These are phyloP conservation scores for Riparia riparia DNA, from an alignment of 2,113 vertebrate genomes.

Conservation along the genomic window DNA sequence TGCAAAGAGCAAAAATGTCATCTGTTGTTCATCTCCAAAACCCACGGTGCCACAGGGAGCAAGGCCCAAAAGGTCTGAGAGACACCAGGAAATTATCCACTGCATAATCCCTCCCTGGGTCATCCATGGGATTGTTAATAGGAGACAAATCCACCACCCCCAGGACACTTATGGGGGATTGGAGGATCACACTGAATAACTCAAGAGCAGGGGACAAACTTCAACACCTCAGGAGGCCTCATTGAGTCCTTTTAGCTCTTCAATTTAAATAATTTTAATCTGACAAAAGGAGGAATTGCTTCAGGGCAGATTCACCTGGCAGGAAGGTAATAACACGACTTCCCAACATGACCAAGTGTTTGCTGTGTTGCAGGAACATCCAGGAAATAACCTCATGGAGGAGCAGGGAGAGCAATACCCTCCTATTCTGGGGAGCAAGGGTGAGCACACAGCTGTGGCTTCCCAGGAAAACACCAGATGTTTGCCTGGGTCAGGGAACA, in stretches of 20 bases:
- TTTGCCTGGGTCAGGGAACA: background rate
- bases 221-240: background rate
- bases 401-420: background rate
- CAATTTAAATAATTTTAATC: background rate
- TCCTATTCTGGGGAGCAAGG: background rate
- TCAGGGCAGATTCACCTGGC: background rate
- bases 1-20: background rate
- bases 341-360: background rate
- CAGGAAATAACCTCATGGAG: background rate
- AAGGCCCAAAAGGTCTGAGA: background rate
- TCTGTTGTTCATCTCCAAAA: background rate
- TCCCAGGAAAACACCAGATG: background rate
- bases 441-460: accelerated
- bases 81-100: background rate
- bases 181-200: background rate
- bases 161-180: too few species aligned
- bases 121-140: background rate
- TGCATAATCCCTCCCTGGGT: background rate
- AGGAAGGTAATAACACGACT: background rate
- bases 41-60: accelerated
- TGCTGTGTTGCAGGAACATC: background rate
- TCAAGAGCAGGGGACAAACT: background rate
- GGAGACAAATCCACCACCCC: background rate
- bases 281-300: background rate
- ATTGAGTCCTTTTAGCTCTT: background rate